These are phyloP conservation scores for Eueides isabella DNA, from an alignment of 1,140 invertebrate genomes.

Conservation along the genomic window DNA sequence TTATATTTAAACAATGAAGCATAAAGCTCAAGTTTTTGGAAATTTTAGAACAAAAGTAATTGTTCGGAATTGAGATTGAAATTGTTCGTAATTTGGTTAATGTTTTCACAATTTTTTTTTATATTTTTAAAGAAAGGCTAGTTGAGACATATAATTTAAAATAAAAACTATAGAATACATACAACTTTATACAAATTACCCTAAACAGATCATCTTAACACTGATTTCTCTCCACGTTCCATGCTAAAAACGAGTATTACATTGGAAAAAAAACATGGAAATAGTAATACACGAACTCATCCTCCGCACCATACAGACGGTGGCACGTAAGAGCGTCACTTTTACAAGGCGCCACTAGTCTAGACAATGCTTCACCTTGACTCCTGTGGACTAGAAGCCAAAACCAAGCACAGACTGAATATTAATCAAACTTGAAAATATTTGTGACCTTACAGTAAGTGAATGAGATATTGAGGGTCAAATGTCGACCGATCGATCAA, in stretches of 20 bases:
- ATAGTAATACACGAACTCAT: not conserved
- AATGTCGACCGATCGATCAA: no score
- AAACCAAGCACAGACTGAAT: not conserved
- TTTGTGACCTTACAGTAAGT: not conserved
- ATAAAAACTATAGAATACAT: not conserved
- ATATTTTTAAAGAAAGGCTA: not conserved
- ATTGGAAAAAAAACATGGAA: no score
- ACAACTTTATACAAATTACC: not conserved
- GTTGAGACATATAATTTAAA: not conserved
- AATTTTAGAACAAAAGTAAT: no score
- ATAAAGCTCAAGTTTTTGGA: no score
- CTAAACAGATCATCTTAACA: no score
- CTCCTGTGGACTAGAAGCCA: conserved; percentile 14
- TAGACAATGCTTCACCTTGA: conserved; percentile 34
- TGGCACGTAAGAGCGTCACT: not conserved
- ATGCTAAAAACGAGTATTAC: not conserved
- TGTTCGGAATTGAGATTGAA: no score
- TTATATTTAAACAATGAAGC: no score
- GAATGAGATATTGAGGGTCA: not conserved
- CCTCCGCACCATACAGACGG: not conserved
- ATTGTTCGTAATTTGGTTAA: no score
- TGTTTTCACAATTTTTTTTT: no score
- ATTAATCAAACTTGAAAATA: not conserved
- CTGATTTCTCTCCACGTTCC: no score
- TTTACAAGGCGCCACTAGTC: conserved; percentile 27